Base-by-base conservation (phyloP, 2,797 vertebrate genomes). In the Champsocephalus esox region DNA sequence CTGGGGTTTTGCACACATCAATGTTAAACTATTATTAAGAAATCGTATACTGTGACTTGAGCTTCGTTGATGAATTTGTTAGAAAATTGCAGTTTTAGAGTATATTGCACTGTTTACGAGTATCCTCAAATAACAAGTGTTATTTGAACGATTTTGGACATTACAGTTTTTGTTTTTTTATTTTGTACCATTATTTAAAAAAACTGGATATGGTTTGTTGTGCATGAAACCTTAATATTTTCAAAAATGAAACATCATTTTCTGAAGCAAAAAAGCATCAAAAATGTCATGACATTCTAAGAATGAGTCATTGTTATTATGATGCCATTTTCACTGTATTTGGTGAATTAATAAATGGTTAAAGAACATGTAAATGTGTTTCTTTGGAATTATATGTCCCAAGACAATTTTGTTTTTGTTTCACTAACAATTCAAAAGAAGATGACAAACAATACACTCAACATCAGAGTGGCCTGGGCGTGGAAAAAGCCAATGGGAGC, bases 281-380 rank as follows among this genome's bases (percentile, higher is more conserved):
- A 94, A 95, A 95, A 94, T 95, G 96, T 96, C 96, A 97, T 96
- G 96, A 96, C 97, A 97, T 98, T 97, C 96, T 96, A 96, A 95
- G 92, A 96, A 97, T 96, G 96, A 97, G 94, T 97, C 96, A 97
- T 97, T 97, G 96, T 97, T 95, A 97, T 96, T 96, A 96, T 94
- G 96, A 96, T 96, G 95, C 96, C 96, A 97, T 97, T 97, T 97
- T 97, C 96, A 98, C 96, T 97, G 97, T 97, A 98, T 94, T 95
- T 97, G 96, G 97, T 98, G 97, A 98, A 97, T 94, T 94, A 97
- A 97, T 96, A 96, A 92, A 98, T 96, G 95, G 97, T 97, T 95
- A 94, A 90, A 93, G 91, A 94, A 92, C 86, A 92, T 87, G 74
- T 80, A 85, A 76, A 86, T 75, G 73, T 82, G 62, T 76, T 63